phyloP scores from a whole-genome alignment of 2,797 vertebrate species.

The Neopelma chrysocephalum region DNA sequence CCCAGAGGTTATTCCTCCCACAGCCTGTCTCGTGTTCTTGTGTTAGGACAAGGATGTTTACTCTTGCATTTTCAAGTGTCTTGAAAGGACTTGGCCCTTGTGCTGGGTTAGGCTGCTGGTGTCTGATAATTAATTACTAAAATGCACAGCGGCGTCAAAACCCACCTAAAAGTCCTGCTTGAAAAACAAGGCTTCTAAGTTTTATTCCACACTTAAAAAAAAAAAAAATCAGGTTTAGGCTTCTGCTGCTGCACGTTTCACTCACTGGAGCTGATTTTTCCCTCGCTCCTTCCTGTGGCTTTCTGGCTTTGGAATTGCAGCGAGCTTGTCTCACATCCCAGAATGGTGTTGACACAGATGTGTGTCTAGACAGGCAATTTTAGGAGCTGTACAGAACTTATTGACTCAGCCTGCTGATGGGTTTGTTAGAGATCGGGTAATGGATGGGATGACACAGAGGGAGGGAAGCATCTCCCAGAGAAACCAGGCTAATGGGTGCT shows the following conservation, averaged over 20 bases:
- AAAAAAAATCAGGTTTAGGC: background rate
- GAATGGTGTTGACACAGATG: background rate
- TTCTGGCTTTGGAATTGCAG: background rate
- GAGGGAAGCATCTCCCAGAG: background rate
- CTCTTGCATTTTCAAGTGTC: background rate
- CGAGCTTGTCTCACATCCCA: rapidly evolving
- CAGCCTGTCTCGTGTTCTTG: background rate
- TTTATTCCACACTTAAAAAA: background rate
- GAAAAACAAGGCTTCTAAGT: background rate
- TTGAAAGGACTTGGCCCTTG: background rate
- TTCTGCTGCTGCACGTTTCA: background rate
- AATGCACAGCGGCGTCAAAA: background rate
- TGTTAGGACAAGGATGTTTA: background rate
- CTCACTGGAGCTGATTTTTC: background rate
- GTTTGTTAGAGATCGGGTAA: background rate
- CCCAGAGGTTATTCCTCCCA: background rate
- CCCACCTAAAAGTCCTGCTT: background rate
- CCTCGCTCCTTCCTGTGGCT: background rate
- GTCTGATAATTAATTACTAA: background rate
- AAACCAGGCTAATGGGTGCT: background rate
- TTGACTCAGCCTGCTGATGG: background rate
- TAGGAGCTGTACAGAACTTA: background rate
- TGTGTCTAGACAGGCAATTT: background rate
- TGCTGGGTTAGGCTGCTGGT: background rate
- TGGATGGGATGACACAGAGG: background rate